phyloP scores from a whole-genome alignment of 1,140 invertebrate species.

The Pogonognathellus flavescens region DNA sequence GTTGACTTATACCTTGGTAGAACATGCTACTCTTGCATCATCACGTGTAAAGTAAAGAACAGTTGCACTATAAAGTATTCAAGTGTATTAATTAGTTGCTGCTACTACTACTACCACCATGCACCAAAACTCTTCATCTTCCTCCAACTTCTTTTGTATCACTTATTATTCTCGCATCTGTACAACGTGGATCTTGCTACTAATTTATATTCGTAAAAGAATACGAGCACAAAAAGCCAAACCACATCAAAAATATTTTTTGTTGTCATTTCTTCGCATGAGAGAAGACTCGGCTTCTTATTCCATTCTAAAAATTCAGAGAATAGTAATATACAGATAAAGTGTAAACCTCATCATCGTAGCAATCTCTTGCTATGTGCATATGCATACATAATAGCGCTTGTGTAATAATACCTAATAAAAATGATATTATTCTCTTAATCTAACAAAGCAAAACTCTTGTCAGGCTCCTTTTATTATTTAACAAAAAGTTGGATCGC shows the following conservation, averaged over 20 bases:
- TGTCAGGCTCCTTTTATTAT: background rate
- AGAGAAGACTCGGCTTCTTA: conserved; percentile 30
- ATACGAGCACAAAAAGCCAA: conserved; percentile 1
- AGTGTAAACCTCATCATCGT: background rate
- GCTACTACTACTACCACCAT: conserved; percentile 3
- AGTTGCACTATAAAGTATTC: conserved; percentile 11
- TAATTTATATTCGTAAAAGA: conserved; percentile 32
- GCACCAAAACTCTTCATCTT: too few relatives aligned
- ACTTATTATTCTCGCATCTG: background rate
- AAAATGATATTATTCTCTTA: conserved; percentile 1
- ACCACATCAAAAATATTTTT: conserved; percentile 38
- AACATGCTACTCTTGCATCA: background rate
- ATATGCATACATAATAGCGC: too few relatives aligned
- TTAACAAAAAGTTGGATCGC: background rate
- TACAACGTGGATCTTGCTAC: background rate
- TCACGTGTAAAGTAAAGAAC: background rate
- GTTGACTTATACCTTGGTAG: background rate
- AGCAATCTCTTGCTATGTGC: too few relatives aligned
- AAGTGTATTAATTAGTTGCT: conserved; percentile 34
- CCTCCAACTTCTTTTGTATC: too few relatives aligned
- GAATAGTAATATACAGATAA: background rate
- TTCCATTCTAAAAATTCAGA: conserved; percentile 10
- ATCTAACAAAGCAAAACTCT: conserved; percentile 8
- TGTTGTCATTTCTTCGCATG: conserved; percentile 29
- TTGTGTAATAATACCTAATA: too few relatives aligned